Evolutionary conservation across 2,797 vertebrate species (phyloP).

Genomic region (Scomberomorus guttatus): DNA sequence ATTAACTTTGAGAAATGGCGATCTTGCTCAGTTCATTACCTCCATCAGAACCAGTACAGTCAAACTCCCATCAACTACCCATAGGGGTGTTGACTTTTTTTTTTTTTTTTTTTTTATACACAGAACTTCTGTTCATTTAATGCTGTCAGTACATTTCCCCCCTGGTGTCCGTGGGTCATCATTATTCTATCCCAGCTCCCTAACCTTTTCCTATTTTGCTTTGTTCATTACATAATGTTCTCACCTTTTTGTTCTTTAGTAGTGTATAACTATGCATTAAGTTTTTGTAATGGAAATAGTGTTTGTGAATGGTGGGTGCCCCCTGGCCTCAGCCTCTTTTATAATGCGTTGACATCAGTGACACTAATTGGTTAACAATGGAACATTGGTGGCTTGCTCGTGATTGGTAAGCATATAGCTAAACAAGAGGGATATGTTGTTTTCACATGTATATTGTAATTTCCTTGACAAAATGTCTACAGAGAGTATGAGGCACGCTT

Average conservation of each 20-base stretch:
- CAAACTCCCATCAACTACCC: background rate
- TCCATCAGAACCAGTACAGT: background rate
- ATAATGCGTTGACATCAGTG: background rate
- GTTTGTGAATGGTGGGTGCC: background rate
- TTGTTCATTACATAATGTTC: background rate
- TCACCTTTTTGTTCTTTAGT: background rate
- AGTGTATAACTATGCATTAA: background rate
- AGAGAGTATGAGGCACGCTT: constrained; percentile 97
- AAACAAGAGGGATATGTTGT: background rate
- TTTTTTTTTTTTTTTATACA: background rate
- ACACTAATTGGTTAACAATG: background rate
- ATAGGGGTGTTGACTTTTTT: background rate
- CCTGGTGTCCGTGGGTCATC: too few species aligned
- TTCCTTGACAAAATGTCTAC: constrained; percentile 87
- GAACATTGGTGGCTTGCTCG: background rate
- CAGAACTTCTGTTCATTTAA: background rate
- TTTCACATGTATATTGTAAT: constrained; percentile 30
- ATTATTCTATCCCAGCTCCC: background rate
- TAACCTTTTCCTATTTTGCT: background rate
- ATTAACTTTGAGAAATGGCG: too few species aligned
- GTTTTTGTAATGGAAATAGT: background rate
- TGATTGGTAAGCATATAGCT: background rate
- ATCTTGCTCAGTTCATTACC: too few species aligned
- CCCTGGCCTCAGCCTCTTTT: background rate
- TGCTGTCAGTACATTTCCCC: background rate